These are phyloP conservation scores for Eristalis pertinax DNA, from an alignment of 2,888 invertebrate genomes.

Conservation along the genomic window DNA sequence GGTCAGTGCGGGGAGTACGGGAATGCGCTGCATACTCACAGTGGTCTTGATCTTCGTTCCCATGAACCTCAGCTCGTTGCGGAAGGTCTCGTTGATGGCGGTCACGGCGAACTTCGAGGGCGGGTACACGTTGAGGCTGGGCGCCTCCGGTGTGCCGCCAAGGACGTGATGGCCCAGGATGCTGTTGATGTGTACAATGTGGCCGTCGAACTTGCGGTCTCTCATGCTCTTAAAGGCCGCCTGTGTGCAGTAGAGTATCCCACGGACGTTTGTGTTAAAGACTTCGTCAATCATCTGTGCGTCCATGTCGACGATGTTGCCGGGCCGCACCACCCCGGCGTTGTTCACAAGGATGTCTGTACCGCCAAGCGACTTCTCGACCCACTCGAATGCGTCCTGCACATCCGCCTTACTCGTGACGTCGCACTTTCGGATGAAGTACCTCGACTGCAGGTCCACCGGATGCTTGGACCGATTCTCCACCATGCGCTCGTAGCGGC, in stretches of 20 bases:
- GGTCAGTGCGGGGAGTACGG: background rate
- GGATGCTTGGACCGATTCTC: constrained; percentile 74
- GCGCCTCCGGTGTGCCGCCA: constrained; percentile 48
- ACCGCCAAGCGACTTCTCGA: constrained; percentile 82
- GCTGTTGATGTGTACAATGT: constrained; percentile 78
- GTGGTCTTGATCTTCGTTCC: constrained; percentile 72
- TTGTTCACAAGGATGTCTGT: constrained; percentile 85
- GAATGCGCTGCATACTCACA: constrained; percentile 65
- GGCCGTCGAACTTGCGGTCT: constrained; percentile 77
- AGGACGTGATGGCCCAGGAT: constrained; percentile 56
- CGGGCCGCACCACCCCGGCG: constrained; percentile 82
- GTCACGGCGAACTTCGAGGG: constrained; percentile 72
- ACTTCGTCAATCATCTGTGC: constrained; percentile 76
- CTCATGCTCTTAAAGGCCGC: constrained; percentile 82
- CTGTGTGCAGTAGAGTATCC: constrained; percentile 81
- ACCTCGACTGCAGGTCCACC: constrained; percentile 73
- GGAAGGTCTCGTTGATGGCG: constrained; percentile 69
- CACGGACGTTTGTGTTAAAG: constrained; percentile 82
- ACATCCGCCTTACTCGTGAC: constrained; percentile 83
- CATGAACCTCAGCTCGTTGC: constrained; percentile 73
- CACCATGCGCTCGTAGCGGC: constrained; percentile 76
- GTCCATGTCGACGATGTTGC: constrained; percentile 77
- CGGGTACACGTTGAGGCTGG: constrained; percentile 65
- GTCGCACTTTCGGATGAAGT: constrained; percentile 80
- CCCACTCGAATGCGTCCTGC: constrained; percentile 82